Conservation (phyloP, 2,797 vertebrate genomes). For the Melanotaenia pygmaea region DNA sequence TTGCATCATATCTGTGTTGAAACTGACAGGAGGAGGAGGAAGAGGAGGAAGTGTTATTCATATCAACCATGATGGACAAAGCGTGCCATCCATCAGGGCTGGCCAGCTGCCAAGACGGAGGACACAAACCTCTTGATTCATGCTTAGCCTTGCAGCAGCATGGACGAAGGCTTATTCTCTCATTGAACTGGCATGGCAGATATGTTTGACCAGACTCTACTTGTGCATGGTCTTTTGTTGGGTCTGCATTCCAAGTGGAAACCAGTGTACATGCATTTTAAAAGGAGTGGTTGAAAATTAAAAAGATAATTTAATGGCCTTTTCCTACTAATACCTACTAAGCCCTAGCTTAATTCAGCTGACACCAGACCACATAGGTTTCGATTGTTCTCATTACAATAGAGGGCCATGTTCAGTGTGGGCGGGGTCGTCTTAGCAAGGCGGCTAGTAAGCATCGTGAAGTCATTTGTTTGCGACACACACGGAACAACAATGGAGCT, state of each 20-base stretch:
- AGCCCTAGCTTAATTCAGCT: too few relatives aligned
- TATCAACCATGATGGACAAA: constrained; percentile 13
- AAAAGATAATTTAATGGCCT: not conserved
- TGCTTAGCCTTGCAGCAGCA: not conserved
- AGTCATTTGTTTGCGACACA: too few relatives aligned
- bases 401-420: too few relatives aligned
- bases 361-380: too few relatives aligned
- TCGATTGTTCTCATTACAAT: too few relatives aligned
- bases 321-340: too few relatives aligned
- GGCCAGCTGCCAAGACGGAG: not conserved
- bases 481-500: too few relatives aligned
- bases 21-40: not conserved
- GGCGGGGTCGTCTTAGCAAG: too few relatives aligned
- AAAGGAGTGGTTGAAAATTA: not conserved
- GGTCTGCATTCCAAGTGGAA: not conserved
- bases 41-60: constrained; percentile 25
- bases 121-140: not conserved
- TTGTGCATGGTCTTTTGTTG: not conserved
- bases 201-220: not conserved
- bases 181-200: not conserved
- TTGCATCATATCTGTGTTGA: not conserved
- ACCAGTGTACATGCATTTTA: not conserved
- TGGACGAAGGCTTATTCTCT: not conserved
- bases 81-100: not conserved
- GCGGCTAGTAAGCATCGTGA: too few relatives aligned